Base-by-base conservation (phyloP, 92 coral and sea anemone genomes). In the Nematostella vectensis region DNA sequence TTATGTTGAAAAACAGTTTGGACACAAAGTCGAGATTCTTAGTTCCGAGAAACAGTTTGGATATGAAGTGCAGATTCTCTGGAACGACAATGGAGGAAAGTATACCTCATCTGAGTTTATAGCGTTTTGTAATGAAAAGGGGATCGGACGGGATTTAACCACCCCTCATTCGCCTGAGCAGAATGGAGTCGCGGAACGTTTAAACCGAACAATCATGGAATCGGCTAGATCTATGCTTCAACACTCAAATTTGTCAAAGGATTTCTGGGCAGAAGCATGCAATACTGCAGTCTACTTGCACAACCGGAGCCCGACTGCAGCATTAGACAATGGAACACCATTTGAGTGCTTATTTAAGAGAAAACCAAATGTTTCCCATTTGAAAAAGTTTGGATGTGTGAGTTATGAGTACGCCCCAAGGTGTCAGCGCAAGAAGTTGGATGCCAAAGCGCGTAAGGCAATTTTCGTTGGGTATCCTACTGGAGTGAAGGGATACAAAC, bases 221-320 rank as follows among this genome's bases (percentile, higher is more conserved):
- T 57, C 62, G 16, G 27, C 62, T 36, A 57, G 50, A 57, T 57
- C 62, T 49, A 57, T 57, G 62, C 62, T 57, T n/a, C n/a, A n/a
- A n/a, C n/a, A n/a, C n/a, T n/a, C n/a, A n/a, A n/a, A n/a, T n/a
- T 55, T 50, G n/a, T n/a, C n/a, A n/a, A n/a, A n/a, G n/a, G n/a
- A n/a, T n/a, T n/a, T n/a, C n/a, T n/a, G n/a, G n/a, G n/a, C n/a
- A n/a, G n/a, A n/a, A n/a, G n/a, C n/a, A n/a, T 70, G 72, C 48
- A 70, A 54, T 27, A 55, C 65, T 48, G 83, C 78, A 57, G 59
- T 57, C 29, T 77, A 70, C 72, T 71, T 77, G 23, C 74, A 66
- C 48, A 74, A 74, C 59, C 67, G 68, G 4, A 72, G 73, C 42
- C 79, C 73, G 19, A 72, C 80, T 19, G 37, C 54, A 36, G 73